Evolutionary conservation across 2,113 vertebrate species (phyloP).

Genomic region (Scortum barcoo): DNA sequence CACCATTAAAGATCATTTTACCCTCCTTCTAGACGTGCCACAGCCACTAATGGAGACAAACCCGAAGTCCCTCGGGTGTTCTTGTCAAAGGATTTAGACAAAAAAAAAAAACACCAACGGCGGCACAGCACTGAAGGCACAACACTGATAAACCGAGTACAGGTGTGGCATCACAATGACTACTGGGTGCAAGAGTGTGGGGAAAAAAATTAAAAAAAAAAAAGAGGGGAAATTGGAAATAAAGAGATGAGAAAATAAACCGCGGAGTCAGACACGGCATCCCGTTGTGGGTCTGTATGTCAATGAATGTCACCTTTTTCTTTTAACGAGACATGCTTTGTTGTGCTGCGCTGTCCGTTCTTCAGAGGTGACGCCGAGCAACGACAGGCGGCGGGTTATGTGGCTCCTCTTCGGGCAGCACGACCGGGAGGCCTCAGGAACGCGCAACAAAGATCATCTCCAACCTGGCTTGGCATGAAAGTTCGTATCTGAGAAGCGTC

Average conservation of each 20-base stretch:
- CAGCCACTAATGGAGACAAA: constrained; percentile 69
- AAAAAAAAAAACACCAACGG: constrained; percentile 55
- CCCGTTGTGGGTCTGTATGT: constrained; percentile 1
- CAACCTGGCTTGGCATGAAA: constrained; percentile 6
- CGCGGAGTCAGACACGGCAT: neutral
- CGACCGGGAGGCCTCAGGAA: neutral
- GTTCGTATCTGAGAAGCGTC: constrained; percentile 17
- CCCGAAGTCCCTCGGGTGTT: constrained; percentile 28
- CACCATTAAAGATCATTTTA: constrained; percentile 67
- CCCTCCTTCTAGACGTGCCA: constrained; percentile 45
- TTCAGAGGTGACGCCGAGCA: neutral
- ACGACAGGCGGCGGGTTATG: neutral
- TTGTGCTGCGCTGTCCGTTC: neutral
- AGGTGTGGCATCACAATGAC: constrained; percentile 18
- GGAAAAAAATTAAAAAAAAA: no score
- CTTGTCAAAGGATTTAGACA: constrained; percentile 56
- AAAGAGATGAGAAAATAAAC: constrained; percentile 24
- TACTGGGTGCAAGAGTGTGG: constrained; percentile 11
- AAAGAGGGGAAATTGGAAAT: neutral
- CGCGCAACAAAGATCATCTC: neutral
- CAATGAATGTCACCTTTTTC: constrained; percentile 25
- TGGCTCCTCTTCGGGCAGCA: neutral
- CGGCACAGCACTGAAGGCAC: constrained; percentile 8
- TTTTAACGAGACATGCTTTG: neutral
- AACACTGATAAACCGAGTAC: constrained; percentile 35